These are phyloP conservation scores for Aquatica leii DNA, from an alignment of 2,888 invertebrate species.

Conservation along the genomic window DNA sequence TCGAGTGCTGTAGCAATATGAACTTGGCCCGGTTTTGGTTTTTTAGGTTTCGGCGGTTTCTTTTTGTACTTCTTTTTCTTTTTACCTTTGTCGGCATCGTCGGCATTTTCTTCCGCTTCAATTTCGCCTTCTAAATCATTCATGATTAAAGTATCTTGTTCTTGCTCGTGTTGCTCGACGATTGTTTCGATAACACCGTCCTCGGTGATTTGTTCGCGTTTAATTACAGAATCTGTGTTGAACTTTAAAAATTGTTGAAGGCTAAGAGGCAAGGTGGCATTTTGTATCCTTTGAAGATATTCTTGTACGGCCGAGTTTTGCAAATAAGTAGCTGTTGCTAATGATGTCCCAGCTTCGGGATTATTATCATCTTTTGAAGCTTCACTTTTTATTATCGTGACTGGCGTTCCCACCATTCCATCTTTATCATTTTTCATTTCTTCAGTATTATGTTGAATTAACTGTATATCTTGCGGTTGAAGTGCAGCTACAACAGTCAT, in stretches of 20 bases:
- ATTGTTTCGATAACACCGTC: constrained; percentile 63
- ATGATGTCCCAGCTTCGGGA: constrained; percentile 49
- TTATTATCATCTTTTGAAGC: constrained; percentile 44
- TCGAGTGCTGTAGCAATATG: constrained; percentile 78
- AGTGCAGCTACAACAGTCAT: constrained; percentile 74
- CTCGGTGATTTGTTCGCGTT: constrained; percentile 63
- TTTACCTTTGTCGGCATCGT: constrained; percentile 55
- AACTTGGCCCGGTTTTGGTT: constrained; percentile 82
- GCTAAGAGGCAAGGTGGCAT: constrained; percentile 63
- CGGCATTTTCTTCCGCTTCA: constrained; percentile 55
- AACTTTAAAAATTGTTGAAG: constrained; percentile 72
- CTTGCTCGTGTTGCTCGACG: constrained; percentile 57
- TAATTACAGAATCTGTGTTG: constrained; percentile 64
- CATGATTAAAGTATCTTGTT: constrained; percentile 53
- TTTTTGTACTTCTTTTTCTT: constrained; percentile 85
- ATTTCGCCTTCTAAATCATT: constrained; percentile 57
- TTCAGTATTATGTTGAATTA: constrained; percentile 58
- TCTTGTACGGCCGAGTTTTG: constrained; percentile 64
- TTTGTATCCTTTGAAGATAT: constrained; percentile 62
- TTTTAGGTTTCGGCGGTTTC: constrained; percentile 79
- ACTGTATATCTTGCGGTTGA: constrained; percentile 74
- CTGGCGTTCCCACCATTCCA: constrained; percentile 60
- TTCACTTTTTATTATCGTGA: constrained; percentile 63
- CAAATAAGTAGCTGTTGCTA: constrained; percentile 64
- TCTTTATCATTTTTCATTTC: constrained; percentile 41